Percentiles rank a stretch among this genome's conserved stretches.
phyloP scores from a whole-genome alignment of 2,797 vertebrate species.

The Vultur gryphus region DNA sequence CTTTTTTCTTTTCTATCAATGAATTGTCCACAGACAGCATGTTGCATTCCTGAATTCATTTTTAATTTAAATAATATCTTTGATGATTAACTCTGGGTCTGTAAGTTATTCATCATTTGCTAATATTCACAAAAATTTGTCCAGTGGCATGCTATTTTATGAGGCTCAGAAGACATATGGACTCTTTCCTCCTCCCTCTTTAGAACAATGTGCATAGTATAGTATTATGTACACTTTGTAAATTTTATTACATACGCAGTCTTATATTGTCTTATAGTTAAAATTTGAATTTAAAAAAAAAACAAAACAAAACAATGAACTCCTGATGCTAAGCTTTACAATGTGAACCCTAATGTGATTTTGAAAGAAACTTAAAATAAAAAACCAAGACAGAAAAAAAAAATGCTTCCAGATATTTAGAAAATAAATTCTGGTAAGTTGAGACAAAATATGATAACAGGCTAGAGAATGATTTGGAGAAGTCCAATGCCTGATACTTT shows the following conservation, averaged over 20 bases:
- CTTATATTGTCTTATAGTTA: neutral
- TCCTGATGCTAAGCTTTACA: neutral
- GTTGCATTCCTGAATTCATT: slow-evolving; percentile 35
- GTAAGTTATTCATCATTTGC: neutral
- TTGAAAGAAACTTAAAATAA: neutral
- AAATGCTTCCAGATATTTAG: neutral
- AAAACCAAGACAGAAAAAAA: neutral
- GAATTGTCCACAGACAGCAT: neutral
- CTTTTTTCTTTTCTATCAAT: slow-evolving; percentile 16
- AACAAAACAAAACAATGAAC: rapidly evolving
- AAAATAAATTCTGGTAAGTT: neutral
- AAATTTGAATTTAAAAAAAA: neutral
- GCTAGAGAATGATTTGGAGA: neutral
- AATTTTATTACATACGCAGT: neutral
- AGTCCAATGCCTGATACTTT: neutral
- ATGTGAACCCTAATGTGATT: neutral
- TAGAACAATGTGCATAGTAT: neutral
- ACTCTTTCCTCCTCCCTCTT: neutral
- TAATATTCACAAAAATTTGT: neutral
- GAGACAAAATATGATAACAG: neutral
- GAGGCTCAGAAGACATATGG: neutral
- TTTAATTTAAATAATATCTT: slow-evolving; percentile 31
- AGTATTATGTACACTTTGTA: neutral
- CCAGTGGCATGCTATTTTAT: neutral
- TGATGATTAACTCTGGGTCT: neutral